Evolutionary conservation across 2,797 vertebrate genomes (phyloP), one percentile per base, ranked within the genome.

Genomic region (Peromyscus nudipes): DNA sequence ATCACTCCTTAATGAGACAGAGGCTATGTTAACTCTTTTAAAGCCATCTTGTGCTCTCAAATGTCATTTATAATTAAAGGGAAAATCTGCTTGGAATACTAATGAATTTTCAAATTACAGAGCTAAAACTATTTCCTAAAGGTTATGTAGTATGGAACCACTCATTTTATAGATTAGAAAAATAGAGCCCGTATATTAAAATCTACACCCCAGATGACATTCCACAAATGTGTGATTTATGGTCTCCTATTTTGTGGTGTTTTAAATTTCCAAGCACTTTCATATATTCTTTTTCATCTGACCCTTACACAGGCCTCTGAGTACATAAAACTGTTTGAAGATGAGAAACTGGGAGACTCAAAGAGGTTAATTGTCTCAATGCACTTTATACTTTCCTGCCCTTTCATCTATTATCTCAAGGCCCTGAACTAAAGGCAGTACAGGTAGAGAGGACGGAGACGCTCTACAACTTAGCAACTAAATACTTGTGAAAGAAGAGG

Each of bases 371-470:
- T 71, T 86, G 79, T 89, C 64, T 80, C 71, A 87, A 88, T 76
- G 57, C 0, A 76, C 49, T 96, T 95, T 80, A 67, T 96, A 43
- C 91, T 96, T 87, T 57, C 57, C 46, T 94, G 64, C 79, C 55
- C 82, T 95, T 89, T 91, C n/a, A 65, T 60, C 94, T 96, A 0
- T 95, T 92, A 92, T 87, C 67, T 92, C 91, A 77, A 88, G 60
- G 75, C 14, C 43, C 76, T 93, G 40, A 92, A 93, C 83, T 89
- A 94, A 93, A 95, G 34, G 62, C 79, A 19, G 67, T 82, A 25
- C 23, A 92, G 96, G 83, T 87, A 65, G 43, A 92, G 43, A 95
- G n/a, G 69, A 96, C 40, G 43, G 67, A 81, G 75, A 96, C 79
- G 64, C 40, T 90, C 3, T 81, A 93, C 91, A 90, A 90, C 67